These are phyloP conservation scores for Cygnus atratus DNA, from an alignment of 2,113 vertebrate genomes.

Conservation along the genomic window DNA sequence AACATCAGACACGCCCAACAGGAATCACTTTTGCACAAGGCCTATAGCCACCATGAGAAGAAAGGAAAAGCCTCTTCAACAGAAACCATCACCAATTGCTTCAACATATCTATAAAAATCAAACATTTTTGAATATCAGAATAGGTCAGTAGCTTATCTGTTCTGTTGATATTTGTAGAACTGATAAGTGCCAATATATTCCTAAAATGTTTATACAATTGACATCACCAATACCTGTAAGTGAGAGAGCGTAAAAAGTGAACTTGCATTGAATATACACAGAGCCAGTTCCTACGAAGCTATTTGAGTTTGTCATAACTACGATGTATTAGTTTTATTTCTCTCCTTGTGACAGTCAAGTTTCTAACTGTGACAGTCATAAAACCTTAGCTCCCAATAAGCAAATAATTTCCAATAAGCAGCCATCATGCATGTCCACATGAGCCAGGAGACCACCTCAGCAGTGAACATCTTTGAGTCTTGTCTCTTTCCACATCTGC, in stretches of 20 bases:
- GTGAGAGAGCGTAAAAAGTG: background rate
- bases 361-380: background rate
- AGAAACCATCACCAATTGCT: background rate
- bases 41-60: background rate
- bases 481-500: background rate
- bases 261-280: background rate
- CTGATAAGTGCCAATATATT: background rate
- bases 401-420: background rate
- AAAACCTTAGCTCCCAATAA: background rate
- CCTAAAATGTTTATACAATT: background rate
- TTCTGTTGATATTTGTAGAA: background rate
- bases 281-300: background rate
- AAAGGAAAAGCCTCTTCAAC: background rate
- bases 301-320: background rate
- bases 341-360: background rate
- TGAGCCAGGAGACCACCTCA: background rate
- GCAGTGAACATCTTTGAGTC: background rate
- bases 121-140: background rate
- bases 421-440: fast-evolving
- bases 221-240: background rate
- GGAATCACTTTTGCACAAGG: background rate
- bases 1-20: background rate
- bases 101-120: background rate
- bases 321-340: background rate
- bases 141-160: background rate